Percentiles rank a stretch among this genome's conserved stretches.
Evolutionary conservation across 2,888 invertebrate species (phyloP).

Genomic region (Heliothis peltigera): DNA sequence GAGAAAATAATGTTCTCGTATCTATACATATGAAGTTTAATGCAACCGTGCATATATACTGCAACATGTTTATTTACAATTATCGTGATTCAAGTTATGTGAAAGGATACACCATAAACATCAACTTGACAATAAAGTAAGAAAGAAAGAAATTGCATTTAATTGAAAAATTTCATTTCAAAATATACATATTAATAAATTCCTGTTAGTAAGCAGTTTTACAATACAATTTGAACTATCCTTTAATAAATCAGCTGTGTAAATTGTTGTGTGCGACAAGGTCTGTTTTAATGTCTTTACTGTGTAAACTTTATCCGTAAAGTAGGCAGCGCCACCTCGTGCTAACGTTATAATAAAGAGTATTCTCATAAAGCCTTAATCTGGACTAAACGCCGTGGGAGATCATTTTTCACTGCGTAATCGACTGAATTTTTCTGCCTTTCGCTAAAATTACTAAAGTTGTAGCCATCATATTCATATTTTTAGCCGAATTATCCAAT

Average conservation of each 20-base stretch:
- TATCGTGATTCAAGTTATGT: too few relatives aligned
- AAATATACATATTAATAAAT: too few relatives aligned
- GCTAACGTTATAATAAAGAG: constrained; percentile 61
- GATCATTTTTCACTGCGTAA: constrained; percentile 81
- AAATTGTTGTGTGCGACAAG: constrained; percentile 37
- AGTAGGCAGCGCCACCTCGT: constrained; percentile 53
- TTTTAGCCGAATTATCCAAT: constrained; percentile 87
- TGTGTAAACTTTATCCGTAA: constrained; percentile 48
- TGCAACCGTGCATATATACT: too few relatives aligned
- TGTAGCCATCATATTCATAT: constrained; percentile 87
- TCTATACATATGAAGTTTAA: too few relatives aligned
- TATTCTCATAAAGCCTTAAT: constrained; percentile 70
- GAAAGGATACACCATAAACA: too few relatives aligned
- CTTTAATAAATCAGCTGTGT: constrained; percentile 15
- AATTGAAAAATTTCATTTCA: too few relatives aligned
- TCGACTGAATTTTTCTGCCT: constrained; percentile 80
- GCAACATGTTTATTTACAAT: too few relatives aligned
- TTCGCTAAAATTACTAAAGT: constrained; percentile 85
- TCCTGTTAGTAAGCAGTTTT: constrained; percentile 8
- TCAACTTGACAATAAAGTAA: too few relatives aligned
- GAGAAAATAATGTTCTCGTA: too few relatives aligned
- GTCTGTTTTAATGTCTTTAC: constrained; percentile 39
- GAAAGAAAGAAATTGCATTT: too few relatives aligned
- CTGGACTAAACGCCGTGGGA: constrained; percentile 75
- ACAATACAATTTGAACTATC: constrained; percentile 5